Base-by-base conservation (phyloP, 2,888 invertebrate genomes). In the Anaspis maculata region DNA sequence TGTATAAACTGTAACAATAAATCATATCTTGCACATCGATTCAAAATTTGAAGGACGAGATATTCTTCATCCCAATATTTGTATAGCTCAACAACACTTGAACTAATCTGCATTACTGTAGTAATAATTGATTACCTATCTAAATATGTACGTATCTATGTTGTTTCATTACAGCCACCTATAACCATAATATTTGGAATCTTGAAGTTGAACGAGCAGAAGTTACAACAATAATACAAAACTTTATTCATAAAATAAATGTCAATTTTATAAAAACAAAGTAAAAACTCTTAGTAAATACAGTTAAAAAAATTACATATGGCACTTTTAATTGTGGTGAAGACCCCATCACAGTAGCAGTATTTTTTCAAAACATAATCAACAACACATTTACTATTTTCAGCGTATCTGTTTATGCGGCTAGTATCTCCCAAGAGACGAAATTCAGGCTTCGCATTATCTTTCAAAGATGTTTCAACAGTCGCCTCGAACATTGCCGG, bases 401-500 rank as follows among this genome's bases (percentile, higher is more conserved):
- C 57, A 19, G 49, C 57, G 44, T 74, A 77, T 11, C 50, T 56
- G 44, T 76, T 71, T 10, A 76, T 54, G 11, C 77, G 66, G 54
- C 77, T 81, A n/a, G 82, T 67, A 22, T 72, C 68, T 5, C 77
- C 79, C 5, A 76, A 61, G 2, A 79, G 49, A 42, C 64, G 54
- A 36, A 73, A 67, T 15, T 27, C 25, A 15, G 25, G 30, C n/a
- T n/a, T n/a, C n/a, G n/a, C n/a, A 25, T 26, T 30, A 22, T n/a
- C 4, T 25, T 27, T 5, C 15, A 30, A 22, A 4, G 3, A n/a
- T 35, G 41, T 25, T 7, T 70, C 61, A 1, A 85, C 72, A 0
- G 82, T 83, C 0, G 79, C 76, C 63, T 87, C 85, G 51, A 80
- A 85, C 25, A 74, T 66, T 1, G 73, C 75, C 35, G 72, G 78